Evolutionary conservation across 1,140 invertebrate species (phyloP).

Genomic region (Euglossa dilemma): DNA sequence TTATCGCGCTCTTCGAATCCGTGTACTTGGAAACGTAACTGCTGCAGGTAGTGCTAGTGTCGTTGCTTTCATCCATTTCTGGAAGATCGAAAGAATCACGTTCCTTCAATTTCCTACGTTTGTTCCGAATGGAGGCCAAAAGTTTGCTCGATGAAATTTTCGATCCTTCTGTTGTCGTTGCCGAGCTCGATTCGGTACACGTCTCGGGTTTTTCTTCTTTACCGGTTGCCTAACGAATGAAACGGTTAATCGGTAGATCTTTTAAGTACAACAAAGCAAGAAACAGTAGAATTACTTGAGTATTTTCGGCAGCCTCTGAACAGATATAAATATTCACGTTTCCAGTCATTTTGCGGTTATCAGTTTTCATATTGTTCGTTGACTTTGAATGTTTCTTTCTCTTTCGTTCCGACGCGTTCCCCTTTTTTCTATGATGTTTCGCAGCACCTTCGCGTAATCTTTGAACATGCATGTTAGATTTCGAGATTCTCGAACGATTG

Average conservation of each 20-base stretch:
- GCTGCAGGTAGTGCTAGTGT: constrained; percentile 5
- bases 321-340: constrained; percentile 74
- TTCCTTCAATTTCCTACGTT: constrained; percentile 31
- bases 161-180: constrained; percentile 48
- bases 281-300: constrained; percentile 34
- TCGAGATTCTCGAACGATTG: constrained; percentile 2
- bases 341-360: constrained; percentile 71
- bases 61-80: not conserved
- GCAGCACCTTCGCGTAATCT: not conserved
- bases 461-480: not conserved
- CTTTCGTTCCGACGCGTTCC: not conserved
- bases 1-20: not conserved
- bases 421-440: not conserved
- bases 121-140: constrained; percentile 44
- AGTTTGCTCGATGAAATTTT: constrained; percentile 61
- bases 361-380: constrained; percentile 49
- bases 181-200: constrained; percentile 30
- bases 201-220: constrained; percentile 27
- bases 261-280: too few relatives aligned
- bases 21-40: constrained; percentile 1
- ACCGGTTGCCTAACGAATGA: not conserved
- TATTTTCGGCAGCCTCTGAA: constrained; percentile 64
- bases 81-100: not conserved
- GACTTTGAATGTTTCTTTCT: constrained; percentile 29
- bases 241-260: not conserved